Conservation (phyloP, 2,797 vertebrate genomes). For the Anolis apletophallus region DNA sequence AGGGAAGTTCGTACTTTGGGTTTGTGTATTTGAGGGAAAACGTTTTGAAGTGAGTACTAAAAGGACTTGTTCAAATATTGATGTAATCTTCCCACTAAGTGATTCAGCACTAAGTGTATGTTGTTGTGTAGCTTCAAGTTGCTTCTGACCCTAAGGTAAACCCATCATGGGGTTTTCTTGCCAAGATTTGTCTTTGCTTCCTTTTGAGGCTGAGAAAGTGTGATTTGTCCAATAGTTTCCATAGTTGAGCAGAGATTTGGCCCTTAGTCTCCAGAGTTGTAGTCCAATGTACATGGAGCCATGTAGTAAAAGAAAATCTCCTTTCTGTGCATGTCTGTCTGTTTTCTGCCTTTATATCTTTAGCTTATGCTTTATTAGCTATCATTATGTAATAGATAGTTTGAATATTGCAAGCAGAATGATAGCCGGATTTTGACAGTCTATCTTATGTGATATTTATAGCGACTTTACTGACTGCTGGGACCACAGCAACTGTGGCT, state of each 20-base stretch:
- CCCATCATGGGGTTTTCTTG: too few relatives aligned
- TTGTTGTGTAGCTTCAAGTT: too few relatives aligned
- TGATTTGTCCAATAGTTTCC: too few relatives aligned
- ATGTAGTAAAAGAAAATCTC: constrained; percentile 62
- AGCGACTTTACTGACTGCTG: constrained; percentile 84
- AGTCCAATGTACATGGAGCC: constrained; percentile 71
- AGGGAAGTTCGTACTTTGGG: background rate
- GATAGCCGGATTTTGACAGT: constrained; percentile 27
- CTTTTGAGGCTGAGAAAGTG: too few relatives aligned
- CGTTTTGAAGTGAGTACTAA: background rate
- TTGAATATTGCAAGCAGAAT: constrained; percentile 42
- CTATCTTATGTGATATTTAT: constrained; percentile 63
- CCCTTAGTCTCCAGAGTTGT: too few relatives aligned
- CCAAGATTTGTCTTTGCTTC: too few relatives aligned
- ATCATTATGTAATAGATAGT: constrained; percentile 32
- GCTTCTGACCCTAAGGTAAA: too few relatives aligned
- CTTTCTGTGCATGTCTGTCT: constrained; percentile 60
- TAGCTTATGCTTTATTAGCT: constrained; percentile 63
- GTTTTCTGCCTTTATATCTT: constrained; percentile 44
- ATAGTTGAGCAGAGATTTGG: too few relatives aligned
- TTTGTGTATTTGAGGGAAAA: too few relatives aligned
- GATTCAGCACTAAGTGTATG: too few relatives aligned
- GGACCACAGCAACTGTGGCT: constrained; percentile 96
- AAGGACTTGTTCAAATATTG: background rate
- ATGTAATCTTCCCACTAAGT: background rate